phyloP scores from a whole-genome alignment of 2,888 invertebrate genomes.

The Elegia similella region DNA sequence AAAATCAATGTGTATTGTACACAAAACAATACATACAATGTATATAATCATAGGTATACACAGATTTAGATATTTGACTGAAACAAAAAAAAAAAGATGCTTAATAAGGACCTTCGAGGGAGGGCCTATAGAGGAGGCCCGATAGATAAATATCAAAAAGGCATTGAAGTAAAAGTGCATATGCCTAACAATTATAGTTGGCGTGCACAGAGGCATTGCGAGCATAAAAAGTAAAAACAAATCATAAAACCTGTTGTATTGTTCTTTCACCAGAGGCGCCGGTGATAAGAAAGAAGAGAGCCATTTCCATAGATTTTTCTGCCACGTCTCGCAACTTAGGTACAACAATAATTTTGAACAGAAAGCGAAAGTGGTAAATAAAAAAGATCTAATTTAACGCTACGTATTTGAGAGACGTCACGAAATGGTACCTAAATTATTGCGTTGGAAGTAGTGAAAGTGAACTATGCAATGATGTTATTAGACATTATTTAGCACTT shows the following conservation, averaged over 20 bases:
- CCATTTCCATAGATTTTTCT: slow-evolving; percentile 58
- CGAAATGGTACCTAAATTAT: slow-evolving; percentile 63
- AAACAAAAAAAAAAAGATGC: too few species aligned
- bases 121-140: too few species aligned
- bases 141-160: too few species aligned
- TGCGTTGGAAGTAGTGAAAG: slow-evolving; percentile 65
- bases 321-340: slow-evolving; percentile 45
- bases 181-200: slow-evolving; percentile 42
- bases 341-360: slow-evolving; percentile 39
- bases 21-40: too few species aligned
- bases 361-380: slow-evolving; percentile 49
- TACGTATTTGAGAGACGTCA: slow-evolving; percentile 52
- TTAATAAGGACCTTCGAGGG: too few species aligned
- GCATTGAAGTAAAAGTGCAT: slow-evolving; percentile 55
- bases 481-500: slow-evolving; percentile 42
- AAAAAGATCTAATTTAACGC: slow-evolving; percentile 51
- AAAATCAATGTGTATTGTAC: too few species aligned
- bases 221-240: slow-evolving; percentile 66
- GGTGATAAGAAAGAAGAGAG: slow-evolving; percentile 59
- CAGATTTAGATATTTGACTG: too few species aligned
- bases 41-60: too few species aligned
- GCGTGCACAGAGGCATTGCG: slow-evolving; percentile 35
- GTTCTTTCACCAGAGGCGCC: slow-evolving; percentile 59
- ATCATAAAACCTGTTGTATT: slow-evolving; percentile 73
- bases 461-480: slow-evolving; percentile 55